Base-by-base conservation (phyloP, 2,888 invertebrate species). In the Idaea biselata region DNA sequence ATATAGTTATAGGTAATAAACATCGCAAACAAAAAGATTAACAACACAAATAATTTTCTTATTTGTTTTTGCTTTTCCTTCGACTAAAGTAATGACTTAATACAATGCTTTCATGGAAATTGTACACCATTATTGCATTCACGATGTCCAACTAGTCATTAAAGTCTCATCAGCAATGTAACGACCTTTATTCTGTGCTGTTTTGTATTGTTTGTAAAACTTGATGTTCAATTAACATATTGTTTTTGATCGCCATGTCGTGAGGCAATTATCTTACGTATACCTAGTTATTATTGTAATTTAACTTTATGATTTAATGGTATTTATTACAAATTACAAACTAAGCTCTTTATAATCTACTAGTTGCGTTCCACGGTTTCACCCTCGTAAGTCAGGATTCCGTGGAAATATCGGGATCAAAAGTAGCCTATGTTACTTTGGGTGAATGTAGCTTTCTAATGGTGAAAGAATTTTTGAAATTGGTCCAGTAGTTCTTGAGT, bases 21-120 rank as follows among this genome's bases (percentile, higher is more conserved):
- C n/a, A n/a, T n/a, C n/a, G n/a, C n/a, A n/a, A n/a, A 25, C 5
- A 25, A 44, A 44, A 44, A 8, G 6, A 44, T 44, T 11, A 14
- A 44, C 8, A 14, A 3, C 8, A 14, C 44, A 44, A 44, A 11
- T 11, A 44, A 44, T 44, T 44, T 33, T 11, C 44, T 11, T 44
- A 14, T 5, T 44, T 11, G 44, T 44, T 44, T 14, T 44, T 44
- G 6, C 44, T 11, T 44, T 44, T 44, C 11, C 14, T 14, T 14
- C 14, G 44, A 44, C 1, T 44, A 11, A 44, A 71, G 77, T 88
- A 87, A 88, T 88, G 87, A 83, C 88, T 89, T 86, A 87, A 90
- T 89, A 86, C 81, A 86, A 84, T 80, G 82, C 84, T 87, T 87
- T 86, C 80, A 83, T 73, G 81, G 82, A 86, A 86, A 87, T 86